Evolutionary conservation across 1,140 invertebrate genomes (phyloP).

Genomic region (Meloidogyne hapla): DNA sequence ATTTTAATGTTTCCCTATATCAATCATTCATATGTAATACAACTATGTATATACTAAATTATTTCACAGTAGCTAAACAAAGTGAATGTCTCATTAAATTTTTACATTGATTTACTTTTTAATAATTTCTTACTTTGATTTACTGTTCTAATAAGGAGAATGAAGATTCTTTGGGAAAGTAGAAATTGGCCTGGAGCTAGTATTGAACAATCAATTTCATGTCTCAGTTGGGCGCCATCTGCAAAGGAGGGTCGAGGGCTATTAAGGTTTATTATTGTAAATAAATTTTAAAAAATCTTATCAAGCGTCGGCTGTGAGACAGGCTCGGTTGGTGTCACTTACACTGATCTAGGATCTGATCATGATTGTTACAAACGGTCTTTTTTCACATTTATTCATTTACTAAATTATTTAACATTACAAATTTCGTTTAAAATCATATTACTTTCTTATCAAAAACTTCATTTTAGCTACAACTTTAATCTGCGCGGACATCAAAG

Average conservation of each 20-base stretch:
- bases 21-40: no score
- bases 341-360: constrained; percentile 44
- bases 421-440: not conserved
- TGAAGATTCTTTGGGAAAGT: constrained; percentile 60
- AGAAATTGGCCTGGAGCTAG: constrained; percentile 51
- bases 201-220: constrained; percentile 55
- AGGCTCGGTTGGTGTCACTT: constrained; percentile 54
- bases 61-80: no score
- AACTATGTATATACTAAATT: no score
- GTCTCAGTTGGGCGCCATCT: constrained; percentile 49
- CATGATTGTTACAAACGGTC: constrained; percentile 33
- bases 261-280: constrained; percentile 23
- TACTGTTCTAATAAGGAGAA: no score
- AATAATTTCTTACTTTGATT: no score
- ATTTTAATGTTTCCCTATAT: no score
- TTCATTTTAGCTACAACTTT: constrained; percentile 83
- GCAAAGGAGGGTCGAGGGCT: constrained; percentile 33
- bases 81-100: no score
- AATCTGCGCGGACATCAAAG: constrained; percentile 92
- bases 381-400: not conserved
- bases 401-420: not conserved
- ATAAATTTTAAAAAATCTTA: not conserved
- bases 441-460: not conserved
- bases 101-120: not conserved
- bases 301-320: constrained; percentile 48